phyloP scores from a whole-genome alignment of 1,140 invertebrate genomes.

The Temnothorax curvispinosus region DNA sequence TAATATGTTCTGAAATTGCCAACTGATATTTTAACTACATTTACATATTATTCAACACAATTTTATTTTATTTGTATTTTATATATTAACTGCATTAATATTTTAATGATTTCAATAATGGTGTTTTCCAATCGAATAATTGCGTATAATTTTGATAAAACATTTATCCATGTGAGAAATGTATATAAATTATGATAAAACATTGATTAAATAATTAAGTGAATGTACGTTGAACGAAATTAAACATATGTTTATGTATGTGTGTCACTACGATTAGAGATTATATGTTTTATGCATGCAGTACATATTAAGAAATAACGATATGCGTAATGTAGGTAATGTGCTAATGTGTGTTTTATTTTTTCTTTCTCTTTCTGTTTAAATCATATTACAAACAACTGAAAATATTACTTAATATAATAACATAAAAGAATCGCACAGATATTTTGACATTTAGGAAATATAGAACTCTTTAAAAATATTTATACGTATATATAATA shows the following conservation, averaged over 20 bases:
- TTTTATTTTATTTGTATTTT: conserved; percentile 15
- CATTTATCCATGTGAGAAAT: conserved; percentile 22
- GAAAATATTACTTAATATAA: not conserved
- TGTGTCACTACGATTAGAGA: not conserved
- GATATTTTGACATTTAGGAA: not conserved
- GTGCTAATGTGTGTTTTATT: not conserved
- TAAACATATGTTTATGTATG: conserved; percentile 5
- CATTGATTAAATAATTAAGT: conserved; percentile 34
- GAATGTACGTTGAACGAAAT: not conserved
- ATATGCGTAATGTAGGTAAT: not conserved
- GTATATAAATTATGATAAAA: not conserved
- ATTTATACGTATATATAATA: not conserved
- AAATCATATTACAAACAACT: not conserved
- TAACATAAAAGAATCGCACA: not conserved
- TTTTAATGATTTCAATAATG: conserved; percentile 9
- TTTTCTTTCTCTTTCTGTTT: not conserved
- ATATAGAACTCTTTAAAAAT: not conserved
- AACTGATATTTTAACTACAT: not conserved
- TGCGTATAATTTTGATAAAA: conserved; percentile 26
- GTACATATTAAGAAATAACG: not conserved
- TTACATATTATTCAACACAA: not conserved
- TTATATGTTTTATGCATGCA: not conserved
- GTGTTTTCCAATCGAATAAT: conserved; percentile 8
- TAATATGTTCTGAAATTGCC: not conserved
- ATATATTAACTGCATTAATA: not conserved